These are phyloP conservation scores for Etheostoma cragini DNA, from an alignment of 2,113 vertebrate genomes.

Conservation along the genomic window DNA sequence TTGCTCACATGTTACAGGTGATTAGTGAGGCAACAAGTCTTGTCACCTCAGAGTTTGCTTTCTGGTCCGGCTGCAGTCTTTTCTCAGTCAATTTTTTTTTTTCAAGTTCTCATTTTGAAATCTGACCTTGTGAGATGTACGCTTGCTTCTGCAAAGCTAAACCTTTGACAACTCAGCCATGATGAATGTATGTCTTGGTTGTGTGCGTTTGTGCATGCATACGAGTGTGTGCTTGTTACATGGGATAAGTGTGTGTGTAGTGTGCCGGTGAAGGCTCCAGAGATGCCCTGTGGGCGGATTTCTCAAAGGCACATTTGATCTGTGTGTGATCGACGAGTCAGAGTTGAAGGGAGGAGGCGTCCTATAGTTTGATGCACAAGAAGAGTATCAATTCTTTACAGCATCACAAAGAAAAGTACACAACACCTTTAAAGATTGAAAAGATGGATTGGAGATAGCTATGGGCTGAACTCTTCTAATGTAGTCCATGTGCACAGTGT, in stretches of 20 bases:
- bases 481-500: background rate
- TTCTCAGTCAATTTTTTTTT: slow-evolving; percentile 18
- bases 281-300: slow-evolving; percentile 51
- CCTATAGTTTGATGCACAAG: slow-evolving; percentile 43
- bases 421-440: slow-evolving; percentile 27
- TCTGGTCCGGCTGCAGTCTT: background rate
- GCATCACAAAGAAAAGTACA: slow-evolving; percentile 40
- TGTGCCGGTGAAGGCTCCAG: slow-evolving; percentile 23
- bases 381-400: slow-evolving; percentile 34
- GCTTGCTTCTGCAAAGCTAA: slow-evolving; percentile 19
- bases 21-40: background rate
- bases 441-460: slow-evolving; percentile 10
- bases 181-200: background rate
- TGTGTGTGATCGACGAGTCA: slow-evolving; percentile 51
- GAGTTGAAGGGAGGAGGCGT: slow-evolving; percentile 32
- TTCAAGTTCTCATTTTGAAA: slow-evolving; percentile 10
- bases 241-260: slow-evolving; percentile 11
- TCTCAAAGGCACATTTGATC: slow-evolving; percentile 73
- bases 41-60: background rate
- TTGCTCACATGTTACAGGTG: background rate
- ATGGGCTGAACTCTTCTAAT: slow-evolving; percentile 6
- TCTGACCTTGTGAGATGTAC: slow-evolving; percentile 12
- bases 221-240: slow-evolving; percentile 2
- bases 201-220: background rate
- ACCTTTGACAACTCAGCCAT: slow-evolving; percentile 12